Conservation (phyloP, 2,113 vertebrate genomes). For the Elanus axillaris region DNA sequence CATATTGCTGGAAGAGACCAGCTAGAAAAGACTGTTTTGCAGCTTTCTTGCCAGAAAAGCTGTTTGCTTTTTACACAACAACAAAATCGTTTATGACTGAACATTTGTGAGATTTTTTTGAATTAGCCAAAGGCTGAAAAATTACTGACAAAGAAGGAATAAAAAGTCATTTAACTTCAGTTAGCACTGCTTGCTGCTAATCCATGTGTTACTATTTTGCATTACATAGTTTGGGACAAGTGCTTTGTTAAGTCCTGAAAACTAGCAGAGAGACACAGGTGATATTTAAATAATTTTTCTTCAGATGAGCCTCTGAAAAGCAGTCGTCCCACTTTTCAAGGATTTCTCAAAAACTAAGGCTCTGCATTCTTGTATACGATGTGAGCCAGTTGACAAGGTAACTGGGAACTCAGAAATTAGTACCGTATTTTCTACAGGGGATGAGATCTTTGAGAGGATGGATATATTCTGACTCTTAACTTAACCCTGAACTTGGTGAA, state of each 20-base stretch:
- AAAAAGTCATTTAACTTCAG: neutral
- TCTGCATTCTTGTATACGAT: neutral
- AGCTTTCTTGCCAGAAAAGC: neutral
- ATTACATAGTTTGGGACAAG: neutral
- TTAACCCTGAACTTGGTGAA: neutral
- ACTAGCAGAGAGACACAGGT: neutral
- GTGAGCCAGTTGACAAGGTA: neutral
- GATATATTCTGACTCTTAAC: neutral
- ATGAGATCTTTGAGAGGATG: neutral
- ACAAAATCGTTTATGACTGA: neutral
- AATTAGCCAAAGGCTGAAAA: conserved; percentile 2
- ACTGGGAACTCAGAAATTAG: neutral
- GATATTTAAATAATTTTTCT: neutral
- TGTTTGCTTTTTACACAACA: neutral
- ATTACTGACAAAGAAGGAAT: neutral
- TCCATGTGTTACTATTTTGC: neutral
- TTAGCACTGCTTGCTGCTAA: neutral
- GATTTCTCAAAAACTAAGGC: neutral
- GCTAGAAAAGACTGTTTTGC: neutral
- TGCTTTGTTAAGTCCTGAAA: neutral
- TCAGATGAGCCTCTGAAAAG: neutral
- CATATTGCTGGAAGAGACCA: neutral
- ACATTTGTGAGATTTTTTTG: neutral
- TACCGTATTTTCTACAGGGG: neutral
- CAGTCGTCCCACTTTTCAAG: neutral